Conservation (phyloP, 2,113 vertebrate genomes). For the Leucosticte australis region DNA sequence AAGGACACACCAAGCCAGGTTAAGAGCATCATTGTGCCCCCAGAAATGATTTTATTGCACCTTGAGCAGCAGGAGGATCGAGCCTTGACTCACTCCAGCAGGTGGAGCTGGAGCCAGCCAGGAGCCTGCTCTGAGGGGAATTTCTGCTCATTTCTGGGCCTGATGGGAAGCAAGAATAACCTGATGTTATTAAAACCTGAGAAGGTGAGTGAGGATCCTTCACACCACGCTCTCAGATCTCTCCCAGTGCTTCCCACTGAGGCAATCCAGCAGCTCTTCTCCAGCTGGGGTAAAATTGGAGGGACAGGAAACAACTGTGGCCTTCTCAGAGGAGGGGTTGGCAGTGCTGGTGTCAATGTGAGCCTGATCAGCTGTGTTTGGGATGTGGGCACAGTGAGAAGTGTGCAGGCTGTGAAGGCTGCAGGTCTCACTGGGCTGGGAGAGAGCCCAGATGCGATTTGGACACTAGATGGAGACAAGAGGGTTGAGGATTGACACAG, state of each 20-base stretch:
- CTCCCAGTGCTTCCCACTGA: neutral
- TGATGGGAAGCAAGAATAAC: neutral
- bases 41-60: neutral
- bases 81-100: neutral
- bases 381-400: neutral
- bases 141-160: slow-evolving; percentile 7
- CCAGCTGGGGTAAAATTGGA: neutral
- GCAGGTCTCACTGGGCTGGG: neutral
- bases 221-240: neutral
- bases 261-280: neutral
- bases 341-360: neutral
- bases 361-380: neutral
- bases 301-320: neutral
- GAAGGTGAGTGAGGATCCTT: neutral
- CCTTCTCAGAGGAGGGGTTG: neutral
- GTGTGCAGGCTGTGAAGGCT: neutral
- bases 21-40: neutral
- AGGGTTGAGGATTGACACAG: neutral
- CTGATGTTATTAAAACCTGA: neutral
- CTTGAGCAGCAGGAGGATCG: neutral
- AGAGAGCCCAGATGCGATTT: neutral
- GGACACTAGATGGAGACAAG: slow-evolving; percentile 56
- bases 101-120: neutral
- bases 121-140: neutral
- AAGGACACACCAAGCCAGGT: neutral